Evolutionary conservation across 1,140 invertebrate species (phyloP).

Genomic region (Thereuonema tuberculata): DNA sequence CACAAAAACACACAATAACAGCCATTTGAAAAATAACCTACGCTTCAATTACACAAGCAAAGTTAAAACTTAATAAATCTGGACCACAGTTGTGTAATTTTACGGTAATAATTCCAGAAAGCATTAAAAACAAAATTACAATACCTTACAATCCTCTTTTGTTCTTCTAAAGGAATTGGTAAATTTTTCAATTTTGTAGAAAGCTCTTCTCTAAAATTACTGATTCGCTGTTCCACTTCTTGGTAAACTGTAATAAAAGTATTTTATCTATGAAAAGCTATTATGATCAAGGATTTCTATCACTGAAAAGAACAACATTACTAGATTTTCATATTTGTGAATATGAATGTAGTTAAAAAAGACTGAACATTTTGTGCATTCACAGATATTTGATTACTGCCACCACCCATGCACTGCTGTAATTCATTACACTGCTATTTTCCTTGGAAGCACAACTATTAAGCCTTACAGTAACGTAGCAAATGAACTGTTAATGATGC

Average conservation of each 20-base stretch:
- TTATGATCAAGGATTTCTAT: no score
- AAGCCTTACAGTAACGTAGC: no score
- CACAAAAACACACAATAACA: no score
- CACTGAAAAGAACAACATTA: not conserved
- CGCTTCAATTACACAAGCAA: no score
- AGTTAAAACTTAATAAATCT: no score
- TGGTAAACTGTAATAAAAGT: conserved; percentile 44
- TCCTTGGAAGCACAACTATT: no score
- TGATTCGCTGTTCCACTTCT: conserved; percentile 81
- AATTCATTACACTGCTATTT: not conserved
- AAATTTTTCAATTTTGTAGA: conserved; percentile 70
- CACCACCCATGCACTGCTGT: not conserved
- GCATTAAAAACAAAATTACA: not conserved
- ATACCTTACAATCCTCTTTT: conserved; percentile 75
- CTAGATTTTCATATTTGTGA: not conserved
- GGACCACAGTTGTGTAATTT: no score
- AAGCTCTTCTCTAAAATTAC: conserved; percentile 61
- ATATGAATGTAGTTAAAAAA: not conserved
- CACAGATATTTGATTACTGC: no score
- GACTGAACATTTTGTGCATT: no score
- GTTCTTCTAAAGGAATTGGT: conserved; percentile 77
- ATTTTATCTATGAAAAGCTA: not conserved
- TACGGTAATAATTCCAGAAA: not conserved
- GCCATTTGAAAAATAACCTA: no score
- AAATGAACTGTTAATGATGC: no score